Evolutionary conservation across 2,113 vertebrate genomes (phyloP), one percentile per base, ranked within the genome.

Genomic region (Scortum barcoo): DNA sequence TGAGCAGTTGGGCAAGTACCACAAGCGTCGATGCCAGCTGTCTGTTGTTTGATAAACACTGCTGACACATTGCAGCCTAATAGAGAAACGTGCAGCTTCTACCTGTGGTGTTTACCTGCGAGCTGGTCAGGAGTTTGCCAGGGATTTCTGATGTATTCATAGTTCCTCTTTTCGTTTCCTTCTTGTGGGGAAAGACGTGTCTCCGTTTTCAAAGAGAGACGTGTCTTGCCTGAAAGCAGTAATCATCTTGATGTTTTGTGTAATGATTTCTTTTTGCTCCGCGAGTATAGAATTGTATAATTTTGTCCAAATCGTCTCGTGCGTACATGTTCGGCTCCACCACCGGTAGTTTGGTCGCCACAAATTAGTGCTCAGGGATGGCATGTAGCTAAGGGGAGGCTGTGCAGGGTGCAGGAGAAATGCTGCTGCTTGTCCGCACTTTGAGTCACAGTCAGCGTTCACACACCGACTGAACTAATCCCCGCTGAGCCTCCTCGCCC

Each of bases 391-490:
- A 53, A 46, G 38, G 22, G 17, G 14, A 16, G 6, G 50, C 19
- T 74, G 62, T 61, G 46, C 53, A 36, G 48, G 24, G 50, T 67
- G 50, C 12, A 68, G 54, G 22, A 56, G 50, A 62, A 72, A 74
- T 44, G 56, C 20, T 13, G 72, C 26, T 40, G 61, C 58, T 72
- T 28, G 56, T 48, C 36, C 72, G 58, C 57, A 58, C 78, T 67
- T 65, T 78, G 58, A 72, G 60, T 13, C 61, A 62, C 58, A 83
- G 57, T 86, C 72, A 76, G 66, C 77, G 68, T 70, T 82, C 60
- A 57, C 70, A 65, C 26, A 81, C 62, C 54, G 28, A 56, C 60
- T 40, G 14, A 65, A 69, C 50, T 84, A 63, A 84, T 85, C 68
- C 51, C 67, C 9, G 1, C 36, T 74, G 48, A 83, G 54, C 68